A percentile compares a stretch with the other conserved stretches of the same genome.
Conservation (phyloP, 2,113 vertebrate species). For the Sturnira hondurensis region DNA sequence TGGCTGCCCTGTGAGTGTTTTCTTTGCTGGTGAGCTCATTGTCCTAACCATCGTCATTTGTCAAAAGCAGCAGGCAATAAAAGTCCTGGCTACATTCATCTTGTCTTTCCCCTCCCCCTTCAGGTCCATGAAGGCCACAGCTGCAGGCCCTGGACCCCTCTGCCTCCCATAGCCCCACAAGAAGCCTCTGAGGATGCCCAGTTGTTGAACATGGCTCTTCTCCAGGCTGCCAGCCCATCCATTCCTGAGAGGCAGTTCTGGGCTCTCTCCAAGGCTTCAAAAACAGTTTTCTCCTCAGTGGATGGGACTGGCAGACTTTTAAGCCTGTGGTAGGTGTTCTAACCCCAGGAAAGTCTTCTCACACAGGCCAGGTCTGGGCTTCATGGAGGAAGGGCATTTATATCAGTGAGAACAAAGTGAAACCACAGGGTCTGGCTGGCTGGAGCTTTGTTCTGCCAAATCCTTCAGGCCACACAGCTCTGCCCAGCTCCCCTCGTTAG, state of each 20-base stretch:
- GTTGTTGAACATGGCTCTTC: neutral
- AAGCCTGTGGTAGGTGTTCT: neutral
- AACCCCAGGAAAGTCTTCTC: neutral
- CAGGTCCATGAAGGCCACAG: neutral
- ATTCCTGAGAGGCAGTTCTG: neutral
- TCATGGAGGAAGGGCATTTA: neutral
- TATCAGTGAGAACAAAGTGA: slow-evolving; percentile 39
- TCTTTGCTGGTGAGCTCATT: slow-evolving; percentile 54
- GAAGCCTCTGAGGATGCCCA: neutral
- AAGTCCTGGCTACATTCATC: neutral
- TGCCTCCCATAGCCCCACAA: neutral
- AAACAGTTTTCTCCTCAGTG: neutral
- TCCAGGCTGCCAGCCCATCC: neutral
- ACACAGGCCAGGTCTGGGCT: neutral
- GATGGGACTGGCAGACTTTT: neutral
- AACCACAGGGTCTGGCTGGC: slow-evolving; percentile 64
- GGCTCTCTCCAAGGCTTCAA: neutral
- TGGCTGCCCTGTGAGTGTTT: slow-evolving; percentile 15
- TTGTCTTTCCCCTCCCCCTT: neutral
- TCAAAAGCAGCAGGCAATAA: slow-evolving; percentile 28
- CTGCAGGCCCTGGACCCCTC: neutral
- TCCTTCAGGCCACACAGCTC: slow-evolving; percentile 64
- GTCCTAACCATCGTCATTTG: slow-evolving; percentile 28
- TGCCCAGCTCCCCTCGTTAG: slow-evolving; percentile 50
- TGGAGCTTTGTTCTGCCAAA: slow-evolving; percentile 74